Conservation (phyloP, 2,113 vertebrate genomes). For the Pyxicephalus adspersus region DNA sequence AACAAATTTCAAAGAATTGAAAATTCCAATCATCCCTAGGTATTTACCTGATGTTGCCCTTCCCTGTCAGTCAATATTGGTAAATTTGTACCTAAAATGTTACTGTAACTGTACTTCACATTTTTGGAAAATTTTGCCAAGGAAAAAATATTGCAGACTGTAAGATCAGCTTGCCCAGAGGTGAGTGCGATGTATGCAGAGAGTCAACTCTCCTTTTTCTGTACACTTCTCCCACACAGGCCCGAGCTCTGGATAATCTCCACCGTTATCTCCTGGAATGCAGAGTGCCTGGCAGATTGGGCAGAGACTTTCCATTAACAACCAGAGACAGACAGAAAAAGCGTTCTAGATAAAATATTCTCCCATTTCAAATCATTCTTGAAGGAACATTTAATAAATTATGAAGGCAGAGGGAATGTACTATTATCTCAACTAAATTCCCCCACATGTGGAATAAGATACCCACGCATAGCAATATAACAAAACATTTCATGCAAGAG, state of each 20-base stretch:
- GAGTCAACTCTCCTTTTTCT: neutral
- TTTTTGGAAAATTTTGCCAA: too few species aligned
- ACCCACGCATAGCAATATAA: neutral
- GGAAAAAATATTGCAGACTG: neutral
- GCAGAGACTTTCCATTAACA: slow-evolving; percentile 22
- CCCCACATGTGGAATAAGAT: neutral
- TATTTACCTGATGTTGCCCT: neutral
- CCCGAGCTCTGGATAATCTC: slow-evolving; percentile 1
- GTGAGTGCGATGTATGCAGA: neutral
- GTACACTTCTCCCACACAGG: neutral
- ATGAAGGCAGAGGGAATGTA: neutral
- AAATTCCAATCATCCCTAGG: neutral
- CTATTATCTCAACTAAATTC: slow-evolving; percentile 1
- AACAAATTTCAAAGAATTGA: too few species aligned
- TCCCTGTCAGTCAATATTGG: neutral
- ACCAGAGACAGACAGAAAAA: neutral
- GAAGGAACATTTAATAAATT: neutral
- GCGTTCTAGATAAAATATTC: neutral
- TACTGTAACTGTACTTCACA: neutral
- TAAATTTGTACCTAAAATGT: neutral
- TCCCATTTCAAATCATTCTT: neutral
- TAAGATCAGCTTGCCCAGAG: neutral
- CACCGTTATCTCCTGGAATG: slow-evolving; percentile 16
- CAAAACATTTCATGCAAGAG: neutral
- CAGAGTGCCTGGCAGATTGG: slow-evolving; percentile 5